Evolutionary conservation across 1,140 invertebrate species (phyloP), one percentile per base, ranked within the genome.

Genomic region (Cherax destructor): DNA sequence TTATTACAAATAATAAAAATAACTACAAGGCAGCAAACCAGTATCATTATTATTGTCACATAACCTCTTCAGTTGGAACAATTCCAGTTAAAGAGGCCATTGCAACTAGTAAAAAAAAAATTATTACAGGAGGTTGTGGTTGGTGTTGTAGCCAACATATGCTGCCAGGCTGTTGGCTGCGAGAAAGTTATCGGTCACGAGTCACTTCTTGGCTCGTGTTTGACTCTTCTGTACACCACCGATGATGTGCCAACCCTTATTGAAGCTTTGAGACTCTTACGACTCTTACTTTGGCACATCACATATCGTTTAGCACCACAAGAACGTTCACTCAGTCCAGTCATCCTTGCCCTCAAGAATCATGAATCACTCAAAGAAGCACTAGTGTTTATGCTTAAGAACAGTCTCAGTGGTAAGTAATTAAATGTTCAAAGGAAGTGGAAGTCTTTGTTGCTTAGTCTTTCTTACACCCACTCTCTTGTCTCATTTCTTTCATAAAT

Each of bases 211-310:
- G 47, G 56, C n/a, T 83, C 86, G n/a, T 87, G 86, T 61, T 77
- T 92, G 52, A 52, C 61, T 13, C 81, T 92, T n/a, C 50, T 88
- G 18, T 80, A 88, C n/a, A 30, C 86, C 9, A 92, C 91, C 13
- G 86, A 88, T 79, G 91, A 92, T 79, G 91, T 92, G 30, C 91
- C 91, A 13, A 92, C 91, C n/a, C 86, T 92, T n/a, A 56, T 83
- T 24, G 91, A 92, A 69, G 83, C 69, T 52, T 86, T 91, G 61
- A 76, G 90, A 56, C 72, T 88, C 30, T 49, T 92, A 49, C 59
- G 86, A 59, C 91, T 92, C 18, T 72, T 92, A 72, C 74, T 92
- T 16, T 92, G 91, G 91, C 91, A 92, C n/a, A 16, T 61, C 7
- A 88, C 72, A 3, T 74, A 92, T 50, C 79, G 91, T 21, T 24